phyloP scores from a whole-genome alignment of 2,113 vertebrate genomes.

The Bostrychus sinensis region DNA sequence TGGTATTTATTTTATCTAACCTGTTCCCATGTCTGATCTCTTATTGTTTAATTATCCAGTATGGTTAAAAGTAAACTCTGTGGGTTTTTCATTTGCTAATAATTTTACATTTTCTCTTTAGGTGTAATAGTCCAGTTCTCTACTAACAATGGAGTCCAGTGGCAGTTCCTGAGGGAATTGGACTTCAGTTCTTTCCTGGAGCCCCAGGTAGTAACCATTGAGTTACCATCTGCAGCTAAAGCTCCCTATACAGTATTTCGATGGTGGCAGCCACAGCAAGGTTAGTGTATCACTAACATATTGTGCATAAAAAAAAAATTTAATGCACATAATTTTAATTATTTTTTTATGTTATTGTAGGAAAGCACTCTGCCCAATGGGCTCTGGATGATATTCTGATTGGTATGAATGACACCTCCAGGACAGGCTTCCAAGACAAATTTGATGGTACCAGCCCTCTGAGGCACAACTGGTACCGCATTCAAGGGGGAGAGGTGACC shows the following conservation, averaged over 20 bases:
- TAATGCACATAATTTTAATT: not conserved
- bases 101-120: conserved; percentile 51
- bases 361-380: conserved; percentile 96
- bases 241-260: conserved; percentile 90
- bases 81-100: not conserved
- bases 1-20: no score
- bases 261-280: conserved; percentile 98
- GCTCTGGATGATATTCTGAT: conserved; percentile 94
- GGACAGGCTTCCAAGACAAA: conserved; percentile 94
- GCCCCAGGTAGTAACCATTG: conserved; percentile 93
- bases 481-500: conserved; percentile 94
- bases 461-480: conserved; percentile 94
- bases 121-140: conserved; percentile 95
- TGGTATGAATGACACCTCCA: conserved; percentile 98
- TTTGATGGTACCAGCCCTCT: conserved; percentile 91
- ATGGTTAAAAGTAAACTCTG: no score
- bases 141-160: conserved; percentile 92
- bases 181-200: conserved; percentile 95
- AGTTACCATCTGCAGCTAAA: conserved; percentile 90
- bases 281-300: conserved; percentile 60
- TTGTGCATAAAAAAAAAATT: not conserved
- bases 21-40: not conserved
- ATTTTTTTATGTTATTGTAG: conserved; percentile 63
- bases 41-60: no score
- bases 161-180: conserved; percentile 91